Evolutionary conservation across 2,797 vertebrate genomes (phyloP).

Genomic region (Coendou prehensilis): DNA sequence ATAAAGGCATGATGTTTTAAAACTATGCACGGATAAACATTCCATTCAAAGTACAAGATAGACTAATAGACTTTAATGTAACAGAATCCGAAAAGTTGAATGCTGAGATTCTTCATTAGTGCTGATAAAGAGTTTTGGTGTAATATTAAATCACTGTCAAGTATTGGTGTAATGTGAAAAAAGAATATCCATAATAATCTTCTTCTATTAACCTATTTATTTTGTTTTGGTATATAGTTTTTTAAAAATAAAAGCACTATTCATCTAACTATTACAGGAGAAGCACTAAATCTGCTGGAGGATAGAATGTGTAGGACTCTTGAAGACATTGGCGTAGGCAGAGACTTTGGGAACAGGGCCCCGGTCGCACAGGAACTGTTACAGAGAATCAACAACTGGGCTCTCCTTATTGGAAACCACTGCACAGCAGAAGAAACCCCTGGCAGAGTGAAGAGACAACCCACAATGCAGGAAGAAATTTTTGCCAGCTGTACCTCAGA

Average conservation of each 20-base stretch:
- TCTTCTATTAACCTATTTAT: slow-evolving; percentile 3
- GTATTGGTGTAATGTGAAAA: slow-evolving; percentile 43
- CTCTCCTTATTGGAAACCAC: not conserved
- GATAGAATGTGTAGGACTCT: not conserved
- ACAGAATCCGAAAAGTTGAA: slow-evolving; percentile 49
- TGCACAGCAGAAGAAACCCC: not conserved
- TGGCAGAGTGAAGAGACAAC: not conserved
- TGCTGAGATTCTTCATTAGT: slow-evolving; percentile 6
- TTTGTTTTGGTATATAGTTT: slow-evolving; percentile 53
- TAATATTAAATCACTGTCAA: slow-evolving; percentile 44
- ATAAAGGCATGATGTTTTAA: slow-evolving; percentile 2
- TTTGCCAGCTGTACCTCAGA: not conserved
- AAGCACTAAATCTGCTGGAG: not conserved
- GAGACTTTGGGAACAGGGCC: no score
- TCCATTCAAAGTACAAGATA: slow-evolving; percentile 26
- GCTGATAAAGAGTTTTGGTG: slow-evolving; percentile 56
- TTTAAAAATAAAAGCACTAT: not conserved
- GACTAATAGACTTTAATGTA: slow-evolving; percentile 22
- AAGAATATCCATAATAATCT: slow-evolving; percentile 53
- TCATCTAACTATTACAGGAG: not conserved
- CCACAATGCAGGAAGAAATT: not conserved
- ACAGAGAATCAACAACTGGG: not conserved
- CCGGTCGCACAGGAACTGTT: not conserved
- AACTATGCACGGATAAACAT: slow-evolving; percentile 4
- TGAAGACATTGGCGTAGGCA: not conserved